phyloP scores from a whole-genome alignment of 2,888 invertebrate species.

The Callyntrura guangdongensis region DNA sequence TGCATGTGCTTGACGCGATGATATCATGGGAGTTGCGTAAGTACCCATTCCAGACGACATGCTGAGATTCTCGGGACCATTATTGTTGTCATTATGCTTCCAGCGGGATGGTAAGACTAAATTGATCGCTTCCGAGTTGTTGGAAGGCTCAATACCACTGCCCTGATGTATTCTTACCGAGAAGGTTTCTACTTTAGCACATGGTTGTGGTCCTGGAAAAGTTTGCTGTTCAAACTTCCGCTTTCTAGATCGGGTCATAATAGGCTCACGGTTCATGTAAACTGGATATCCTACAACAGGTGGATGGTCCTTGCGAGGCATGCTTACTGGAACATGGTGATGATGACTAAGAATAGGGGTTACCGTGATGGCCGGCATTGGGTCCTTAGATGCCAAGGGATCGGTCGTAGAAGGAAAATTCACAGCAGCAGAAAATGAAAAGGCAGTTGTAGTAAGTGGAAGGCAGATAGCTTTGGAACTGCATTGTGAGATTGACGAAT shows the following conservation, averaged over 20 bases:
- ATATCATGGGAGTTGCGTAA: slow-evolving; percentile 9
- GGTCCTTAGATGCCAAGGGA: slow-evolving; percentile 48
- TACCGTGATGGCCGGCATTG: slow-evolving; percentile 74
- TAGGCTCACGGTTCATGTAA: slow-evolving; percentile 82
- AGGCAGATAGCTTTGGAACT: slow-evolving; percentile 71
- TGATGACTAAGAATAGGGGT: slow-evolving; percentile 68
- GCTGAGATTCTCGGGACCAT: slow-evolving; percentile 47
- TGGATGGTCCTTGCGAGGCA: slow-evolving; percentile 57
- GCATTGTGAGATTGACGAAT: slow-evolving; percentile 68
- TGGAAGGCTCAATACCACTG: neutral
- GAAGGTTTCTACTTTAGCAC: neutral
- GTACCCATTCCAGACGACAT: slow-evolving; percentile 50
- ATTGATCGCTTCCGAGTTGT: slow-evolving; percentile 74
- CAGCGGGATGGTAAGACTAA: slow-evolving; percentile 78
- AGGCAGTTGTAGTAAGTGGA: slow-evolving; percentile 70
- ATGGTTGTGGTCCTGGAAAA: slow-evolving; percentile 37
- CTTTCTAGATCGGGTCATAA: slow-evolving; percentile 84
- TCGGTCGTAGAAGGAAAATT: slow-evolving; percentile 61
- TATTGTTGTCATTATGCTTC: slow-evolving; percentile 59
- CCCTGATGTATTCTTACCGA: slow-evolving; percentile 56
- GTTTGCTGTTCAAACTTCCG: slow-evolving; percentile 81
- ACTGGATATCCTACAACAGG: slow-evolving; percentile 59
- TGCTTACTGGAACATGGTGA: slow-evolving; percentile 25
- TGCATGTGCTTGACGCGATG: slow-evolving; percentile 51
- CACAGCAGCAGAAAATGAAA: slow-evolving; percentile 67